These are phyloP conservation scores for Drosophila pegasa DNA, from an alignment of 2,888 invertebrate genomes.

Conservation along the genomic window DNA sequence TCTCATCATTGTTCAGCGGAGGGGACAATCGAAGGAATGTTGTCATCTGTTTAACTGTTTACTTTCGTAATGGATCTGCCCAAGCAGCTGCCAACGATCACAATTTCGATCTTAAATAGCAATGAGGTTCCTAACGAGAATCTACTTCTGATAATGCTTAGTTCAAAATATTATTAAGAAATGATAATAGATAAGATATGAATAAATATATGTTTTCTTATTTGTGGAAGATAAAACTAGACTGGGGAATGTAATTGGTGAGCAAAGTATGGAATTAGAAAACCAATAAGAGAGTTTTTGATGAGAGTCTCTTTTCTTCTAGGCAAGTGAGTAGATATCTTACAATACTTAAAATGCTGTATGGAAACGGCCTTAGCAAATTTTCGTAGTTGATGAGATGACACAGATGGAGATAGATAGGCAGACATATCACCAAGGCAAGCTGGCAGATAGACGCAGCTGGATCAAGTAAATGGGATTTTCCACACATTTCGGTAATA, in stretches of 20 bases:
- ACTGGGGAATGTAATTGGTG: neutral
- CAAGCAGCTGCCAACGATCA: slow-evolving; percentile 42
- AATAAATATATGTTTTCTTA: no score
- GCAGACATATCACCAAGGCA: neutral
- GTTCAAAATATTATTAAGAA: neutral
- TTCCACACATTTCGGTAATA: neutral
- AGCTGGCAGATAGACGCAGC: neutral
- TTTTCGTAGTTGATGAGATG: neutral
- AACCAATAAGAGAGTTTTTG: neutral
- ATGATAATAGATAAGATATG: neutral
- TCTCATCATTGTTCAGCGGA: slow-evolving; percentile 34
- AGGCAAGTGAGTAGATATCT: no score
- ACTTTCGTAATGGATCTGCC: slow-evolving; percentile 42
- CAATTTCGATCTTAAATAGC: slow-evolving; percentile 7
- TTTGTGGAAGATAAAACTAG: no score
- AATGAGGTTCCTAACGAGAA: neutral
- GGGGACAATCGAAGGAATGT: slow-evolving; percentile 62
- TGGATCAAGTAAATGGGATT: neutral
- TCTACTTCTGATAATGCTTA: neutral
- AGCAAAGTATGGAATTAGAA: neutral
- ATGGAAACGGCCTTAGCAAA: no score
- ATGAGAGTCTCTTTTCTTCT: neutral
- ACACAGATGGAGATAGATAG: neutral
- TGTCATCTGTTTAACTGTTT: slow-evolving; percentile 70
- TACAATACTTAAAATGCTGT: no score